phyloP scores from a whole-genome alignment of 2,888 invertebrate genomes.

The Rhingia campestris region DNA sequence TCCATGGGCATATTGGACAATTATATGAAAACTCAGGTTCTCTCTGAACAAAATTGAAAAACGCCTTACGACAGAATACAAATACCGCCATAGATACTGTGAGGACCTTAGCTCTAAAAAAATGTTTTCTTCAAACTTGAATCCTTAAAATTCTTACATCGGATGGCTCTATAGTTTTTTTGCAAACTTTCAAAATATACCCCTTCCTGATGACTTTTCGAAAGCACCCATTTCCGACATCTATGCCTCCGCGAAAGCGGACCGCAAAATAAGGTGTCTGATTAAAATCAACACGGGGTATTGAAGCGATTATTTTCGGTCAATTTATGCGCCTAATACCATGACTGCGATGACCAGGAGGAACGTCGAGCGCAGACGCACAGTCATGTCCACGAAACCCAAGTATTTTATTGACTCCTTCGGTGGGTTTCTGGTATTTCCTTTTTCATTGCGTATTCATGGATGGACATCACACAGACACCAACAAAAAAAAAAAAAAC shows the following conservation, averaged over 20 bases:
- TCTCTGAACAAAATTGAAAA: too few species aligned
- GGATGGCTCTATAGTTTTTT: too few species aligned
- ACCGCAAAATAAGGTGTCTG: constrained; percentile 62
- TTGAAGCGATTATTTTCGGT: constrained; percentile 64
- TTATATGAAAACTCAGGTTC: too few species aligned
- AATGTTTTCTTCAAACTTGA: too few species aligned
- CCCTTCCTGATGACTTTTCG: background rate
- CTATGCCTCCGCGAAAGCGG: constrained; percentile 26
- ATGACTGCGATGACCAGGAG: constrained; percentile 25
- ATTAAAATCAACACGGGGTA: constrained; percentile 73
- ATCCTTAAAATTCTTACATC: too few species aligned
- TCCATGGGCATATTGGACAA: too few species aligned
- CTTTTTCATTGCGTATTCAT: constrained; percentile 23
- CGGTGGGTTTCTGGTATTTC: constrained; percentile 25
- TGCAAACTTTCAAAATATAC: too few species aligned
- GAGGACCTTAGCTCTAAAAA: too few species aligned
- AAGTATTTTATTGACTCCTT: constrained; percentile 63
- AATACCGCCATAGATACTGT: too few species aligned
- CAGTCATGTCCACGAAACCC: constrained; percentile 29
- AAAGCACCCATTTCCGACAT: constrained; percentile 34
- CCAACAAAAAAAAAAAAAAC: constrained; percentile 11
- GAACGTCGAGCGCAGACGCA: background rate
- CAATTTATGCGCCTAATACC: constrained; percentile 64
- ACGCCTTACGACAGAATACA: too few species aligned
- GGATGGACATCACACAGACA: constrained; percentile 42